Conservation (phyloP, 2,888 invertebrate genomes). For the Nesidiocoris tenuis region DNA sequence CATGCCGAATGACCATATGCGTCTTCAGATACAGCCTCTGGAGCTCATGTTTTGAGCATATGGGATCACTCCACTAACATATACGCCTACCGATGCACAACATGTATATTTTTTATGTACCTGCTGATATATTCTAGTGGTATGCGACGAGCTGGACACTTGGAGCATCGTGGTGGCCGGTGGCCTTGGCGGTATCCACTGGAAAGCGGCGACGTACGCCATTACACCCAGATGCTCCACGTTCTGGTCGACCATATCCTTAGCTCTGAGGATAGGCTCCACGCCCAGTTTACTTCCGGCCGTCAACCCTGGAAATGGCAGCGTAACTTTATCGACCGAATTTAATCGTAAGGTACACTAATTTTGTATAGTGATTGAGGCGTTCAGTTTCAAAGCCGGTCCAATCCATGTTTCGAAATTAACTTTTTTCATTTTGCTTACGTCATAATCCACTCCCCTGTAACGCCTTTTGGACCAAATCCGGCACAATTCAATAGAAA, state of each 20-base stretch:
- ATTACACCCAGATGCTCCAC: constrained; percentile 96
- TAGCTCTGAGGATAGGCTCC: constrained; percentile 84
- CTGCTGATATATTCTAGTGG: constrained; percentile 81
- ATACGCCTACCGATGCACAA: too few species aligned
- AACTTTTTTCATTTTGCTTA: not conserved
- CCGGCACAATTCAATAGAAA: too few species aligned
- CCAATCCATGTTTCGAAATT: not conserved
- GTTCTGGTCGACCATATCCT: constrained; percentile 91
- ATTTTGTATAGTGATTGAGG: not conserved
- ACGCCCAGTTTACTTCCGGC: constrained; percentile 71
- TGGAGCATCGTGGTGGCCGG: constrained; percentile 79
- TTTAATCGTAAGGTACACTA: not conserved
- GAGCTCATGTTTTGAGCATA: too few species aligned
- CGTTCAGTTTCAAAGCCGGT: too few species aligned
- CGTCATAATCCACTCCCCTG: too few species aligned
- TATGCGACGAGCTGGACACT: constrained; percentile 78
- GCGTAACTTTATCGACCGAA: too few species aligned
- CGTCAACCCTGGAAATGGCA: constrained; percentile 62
- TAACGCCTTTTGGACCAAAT: too few species aligned
- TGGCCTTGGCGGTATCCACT: constrained; percentile 82
- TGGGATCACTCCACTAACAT: too few species aligned
- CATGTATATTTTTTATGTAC: too few species aligned
- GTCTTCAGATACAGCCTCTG: too few species aligned
- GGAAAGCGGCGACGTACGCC: constrained; percentile 92
- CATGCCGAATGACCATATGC: too few species aligned